Evolutionary conservation across 2,113 vertebrate species (phyloP).

Genomic region (Merops nubicus): DNA sequence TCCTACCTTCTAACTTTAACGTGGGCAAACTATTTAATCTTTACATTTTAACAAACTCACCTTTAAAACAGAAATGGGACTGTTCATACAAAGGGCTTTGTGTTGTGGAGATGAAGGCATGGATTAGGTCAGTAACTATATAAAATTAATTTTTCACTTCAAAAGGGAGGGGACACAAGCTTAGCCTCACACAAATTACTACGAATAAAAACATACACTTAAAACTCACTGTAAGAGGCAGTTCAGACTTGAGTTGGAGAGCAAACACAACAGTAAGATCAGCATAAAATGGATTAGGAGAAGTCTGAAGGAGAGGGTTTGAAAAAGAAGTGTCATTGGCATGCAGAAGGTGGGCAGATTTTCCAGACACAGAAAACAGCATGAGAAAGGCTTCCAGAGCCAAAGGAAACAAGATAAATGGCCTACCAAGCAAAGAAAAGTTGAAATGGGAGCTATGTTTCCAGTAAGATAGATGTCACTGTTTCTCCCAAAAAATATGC

Average conservation of each 20-base stretch:
- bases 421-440: constrained; percentile 22
- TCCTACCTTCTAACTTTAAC: background rate
- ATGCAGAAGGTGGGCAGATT: constrained; percentile 53
- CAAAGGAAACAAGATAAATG: constrained; percentile 37
- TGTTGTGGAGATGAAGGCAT: background rate
- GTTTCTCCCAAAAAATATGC: constrained; percentile 53
- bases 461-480: constrained; percentile 39
- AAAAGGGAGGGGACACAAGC: background rate
- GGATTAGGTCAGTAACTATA: background rate
- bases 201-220: background rate
- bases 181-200: background rate
- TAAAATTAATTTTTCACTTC: background rate
- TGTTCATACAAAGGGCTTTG: background rate
- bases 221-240: background rate
- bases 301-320: constrained; percentile 24
- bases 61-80: background rate
- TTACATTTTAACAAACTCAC: background rate
- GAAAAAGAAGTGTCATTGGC: constrained; percentile 48
- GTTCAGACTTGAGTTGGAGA: background rate
- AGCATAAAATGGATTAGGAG: constrained; percentile 7
- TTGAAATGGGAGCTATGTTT: constrained; percentile 16
- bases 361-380: constrained; percentile 44
- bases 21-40: background rate
- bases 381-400: background rate
- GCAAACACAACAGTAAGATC: background rate